Evolutionary conservation across 2,888 invertebrate genomes (phyloP).

Genomic region (Cantharis rustica): DNA sequence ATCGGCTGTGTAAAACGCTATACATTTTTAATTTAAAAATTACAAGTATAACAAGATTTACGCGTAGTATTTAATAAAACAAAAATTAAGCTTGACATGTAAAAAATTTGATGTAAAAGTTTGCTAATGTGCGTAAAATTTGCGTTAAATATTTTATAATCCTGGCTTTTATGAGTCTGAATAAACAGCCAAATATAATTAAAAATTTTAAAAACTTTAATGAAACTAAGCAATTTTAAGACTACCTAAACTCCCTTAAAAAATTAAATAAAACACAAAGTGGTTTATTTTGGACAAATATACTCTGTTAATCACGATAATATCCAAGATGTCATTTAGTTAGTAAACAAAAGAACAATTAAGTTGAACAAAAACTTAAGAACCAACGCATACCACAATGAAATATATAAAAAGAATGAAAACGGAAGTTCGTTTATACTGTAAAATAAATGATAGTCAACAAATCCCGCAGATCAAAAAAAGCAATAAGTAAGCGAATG

Average conservation of each 20-base stretch:
- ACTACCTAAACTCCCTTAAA: not conserved
- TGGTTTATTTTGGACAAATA: not conserved
- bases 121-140: not conserved
- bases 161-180: conserved; percentile 1
- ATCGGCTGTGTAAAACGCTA: not conserved
- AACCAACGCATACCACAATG: conserved; percentile 17
- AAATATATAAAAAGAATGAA: conserved; percentile 17
- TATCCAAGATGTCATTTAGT: conserved; percentile 7
- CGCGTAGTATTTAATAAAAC: not conserved
- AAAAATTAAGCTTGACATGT: not conserved
- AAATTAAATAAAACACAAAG: not conserved
- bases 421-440: conserved; percentile 21
- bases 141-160: conserved; percentile 5
- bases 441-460: conserved; percentile 29
- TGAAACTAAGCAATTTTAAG: not conserved
- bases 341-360: conserved; percentile 26
- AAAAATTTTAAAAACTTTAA: not conserved
- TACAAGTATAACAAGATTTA: not conserved
- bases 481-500: conserved; percentile 26
- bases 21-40: not conserved
- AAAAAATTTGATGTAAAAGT: not conserved
- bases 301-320: conserved; percentile 7
- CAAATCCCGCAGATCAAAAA: conserved; percentile 29
- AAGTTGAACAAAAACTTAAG: conserved; percentile 15
- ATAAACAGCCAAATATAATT: conserved; percentile 8